Percentiles rank a stretch among this genome's conserved stretches.
phyloP scores from a whole-genome alignment of 1,140 invertebrate genomes.

The Aphelenchoides besseyi region DNA sequence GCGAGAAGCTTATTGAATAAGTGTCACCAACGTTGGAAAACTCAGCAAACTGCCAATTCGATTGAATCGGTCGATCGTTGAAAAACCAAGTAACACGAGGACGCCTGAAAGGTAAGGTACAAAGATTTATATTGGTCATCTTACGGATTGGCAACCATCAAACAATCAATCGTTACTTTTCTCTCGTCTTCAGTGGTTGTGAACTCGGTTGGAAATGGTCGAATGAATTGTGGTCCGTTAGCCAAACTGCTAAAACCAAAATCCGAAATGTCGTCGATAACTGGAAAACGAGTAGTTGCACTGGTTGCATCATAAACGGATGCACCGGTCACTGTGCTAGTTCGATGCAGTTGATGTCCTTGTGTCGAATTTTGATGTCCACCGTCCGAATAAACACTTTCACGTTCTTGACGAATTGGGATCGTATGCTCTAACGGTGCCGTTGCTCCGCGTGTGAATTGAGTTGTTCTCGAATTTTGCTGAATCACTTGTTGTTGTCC shows the following conservation, averaged over 20 bases:
- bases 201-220: constrained; percentile 56
- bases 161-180: constrained; percentile 64
- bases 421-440: neutral
- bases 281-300: constrained; percentile 15
- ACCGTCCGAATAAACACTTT: constrained; percentile 38
- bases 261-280: constrained; percentile 3
- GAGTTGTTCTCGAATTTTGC: neutral
- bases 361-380: neutral
- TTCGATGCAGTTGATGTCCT: neutral
- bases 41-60: constrained; percentile 55
- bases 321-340: neutral
- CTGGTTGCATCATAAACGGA: neutral
- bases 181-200: constrained; percentile 64
- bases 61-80: constrained; percentile 64
- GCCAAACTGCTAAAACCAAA: constrained; percentile 21
- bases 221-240: constrained; percentile 58
- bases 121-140: too few species aligned
- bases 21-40: constrained; percentile 64
- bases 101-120: too few species aligned
- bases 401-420: constrained; percentile 25
- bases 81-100: constrained; percentile 67
- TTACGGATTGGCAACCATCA: constrained; percentile 65
- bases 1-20: constrained; percentile 60
- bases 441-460: neutral
- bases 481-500: neutral